A percentile compares a stretch with the other conserved stretches of the same genome.
These are phyloP conservation scores for Mamestra brassicae DNA, from an alignment of 2,888 invertebrate genomes.

Conservation along the genomic window DNA sequence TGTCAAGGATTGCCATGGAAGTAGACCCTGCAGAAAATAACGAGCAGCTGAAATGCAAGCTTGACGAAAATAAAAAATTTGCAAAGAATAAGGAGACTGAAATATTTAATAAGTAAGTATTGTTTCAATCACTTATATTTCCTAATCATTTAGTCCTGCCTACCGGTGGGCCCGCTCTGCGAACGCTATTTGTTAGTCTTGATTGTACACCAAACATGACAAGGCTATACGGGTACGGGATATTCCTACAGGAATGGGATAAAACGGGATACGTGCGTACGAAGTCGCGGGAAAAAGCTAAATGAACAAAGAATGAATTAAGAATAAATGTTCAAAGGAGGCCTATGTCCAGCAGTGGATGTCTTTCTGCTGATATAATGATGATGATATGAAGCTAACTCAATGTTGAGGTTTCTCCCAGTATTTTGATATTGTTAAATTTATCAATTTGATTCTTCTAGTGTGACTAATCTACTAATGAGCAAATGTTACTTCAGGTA, in stretches of 20 bases:
- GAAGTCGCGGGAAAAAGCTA: too few species aligned
- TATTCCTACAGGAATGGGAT: too few species aligned
- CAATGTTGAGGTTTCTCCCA: too few species aligned
- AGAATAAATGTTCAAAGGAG: too few species aligned
- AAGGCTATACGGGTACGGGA: too few species aligned
- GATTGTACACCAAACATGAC: too few species aligned
- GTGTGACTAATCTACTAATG: conserved; percentile 5
- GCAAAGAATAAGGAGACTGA: conserved; percentile 88
- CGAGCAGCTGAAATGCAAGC: conserved; percentile 86
- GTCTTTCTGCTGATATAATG: too few species aligned
- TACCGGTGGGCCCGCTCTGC: not conserved
- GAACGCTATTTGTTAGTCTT: not conserved
- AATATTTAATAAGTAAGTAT: conserved; percentile 90
- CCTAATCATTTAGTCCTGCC: not conserved
- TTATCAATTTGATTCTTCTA: not conserved
- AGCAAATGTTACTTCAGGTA: conserved; percentile 74
- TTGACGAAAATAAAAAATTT: conserved; percentile 90
- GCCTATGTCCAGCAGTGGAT: too few species aligned
- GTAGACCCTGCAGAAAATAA: conserved; percentile 92
- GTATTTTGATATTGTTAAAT: not conserved
- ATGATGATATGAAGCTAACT: too few species aligned
- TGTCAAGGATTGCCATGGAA: conserved; percentile 86
- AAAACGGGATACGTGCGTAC: too few species aligned
- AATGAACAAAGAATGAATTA: too few species aligned
- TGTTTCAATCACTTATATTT: not conserved